phyloP scores from a whole-genome alignment of 2,797 vertebrate genomes.

The Hyperoplus lanceolatus region DNA sequence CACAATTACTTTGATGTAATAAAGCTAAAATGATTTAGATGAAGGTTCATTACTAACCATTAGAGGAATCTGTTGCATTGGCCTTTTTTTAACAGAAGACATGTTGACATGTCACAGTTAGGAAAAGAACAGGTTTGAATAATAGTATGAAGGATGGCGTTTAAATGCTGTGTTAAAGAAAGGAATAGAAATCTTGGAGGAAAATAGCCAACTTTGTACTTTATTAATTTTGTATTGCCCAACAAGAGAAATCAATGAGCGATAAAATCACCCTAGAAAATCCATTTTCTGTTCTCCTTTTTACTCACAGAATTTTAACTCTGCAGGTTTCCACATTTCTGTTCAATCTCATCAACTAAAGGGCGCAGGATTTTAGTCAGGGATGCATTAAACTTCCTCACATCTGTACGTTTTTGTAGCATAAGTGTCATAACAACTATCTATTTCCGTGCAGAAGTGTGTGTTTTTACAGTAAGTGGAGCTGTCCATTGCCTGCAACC shows the following conservation, averaged over 20 bases:
- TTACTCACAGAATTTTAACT: background rate
- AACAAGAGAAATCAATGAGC: background rate
- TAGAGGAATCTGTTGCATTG: slow-evolving; percentile 1
- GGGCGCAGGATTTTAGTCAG: slow-evolving; percentile 28
- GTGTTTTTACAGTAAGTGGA: slow-evolving; percentile 76
- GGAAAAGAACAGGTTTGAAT: slow-evolving; percentile 5
- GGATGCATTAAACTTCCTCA: slow-evolving; percentile 35
- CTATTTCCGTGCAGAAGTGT: slow-evolving; percentile 55
- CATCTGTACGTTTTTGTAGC: slow-evolving; percentile 31
- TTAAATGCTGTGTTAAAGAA: background rate
- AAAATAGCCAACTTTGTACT: background rate
- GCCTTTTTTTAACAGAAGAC: background rate
- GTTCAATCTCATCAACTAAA: slow-evolving; percentile 5
- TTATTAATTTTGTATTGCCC: background rate
- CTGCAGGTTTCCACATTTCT: background rate
- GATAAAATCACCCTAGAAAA: background rate
- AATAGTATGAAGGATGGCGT: background rate
- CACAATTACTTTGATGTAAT: slow-evolving; percentile 20
- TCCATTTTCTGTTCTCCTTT: background rate
- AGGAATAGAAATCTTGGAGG: background rate
- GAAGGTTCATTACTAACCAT: background rate
- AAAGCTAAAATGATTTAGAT: background rate
- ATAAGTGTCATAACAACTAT: slow-evolving; percentile 49
- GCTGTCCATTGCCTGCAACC: slow-evolving; percentile 70
- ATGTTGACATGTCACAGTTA: background rate